Evolutionary conservation across 2,888 invertebrate species (phyloP).

Genomic region (Oxycera nigricornis): DNA sequence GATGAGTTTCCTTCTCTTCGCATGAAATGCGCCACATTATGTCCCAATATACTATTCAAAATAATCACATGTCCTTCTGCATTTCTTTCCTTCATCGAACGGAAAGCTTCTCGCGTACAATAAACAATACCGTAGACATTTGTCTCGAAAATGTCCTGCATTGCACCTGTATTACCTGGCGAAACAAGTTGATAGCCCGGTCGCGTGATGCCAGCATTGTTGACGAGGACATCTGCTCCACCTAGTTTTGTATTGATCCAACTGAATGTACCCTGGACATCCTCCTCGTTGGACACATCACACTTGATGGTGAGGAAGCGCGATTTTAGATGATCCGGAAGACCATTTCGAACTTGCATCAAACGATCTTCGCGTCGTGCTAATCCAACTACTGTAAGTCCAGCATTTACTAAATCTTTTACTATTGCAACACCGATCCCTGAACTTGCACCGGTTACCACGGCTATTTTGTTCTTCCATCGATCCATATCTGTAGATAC

Average conservation of each 20-base stretch:
- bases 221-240: constrained; percentile 66
- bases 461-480: constrained; percentile 68
- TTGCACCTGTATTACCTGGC: constrained; percentile 44
- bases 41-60: constrained; percentile 61
- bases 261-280: constrained; percentile 65
- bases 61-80: constrained; percentile 64
- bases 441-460: constrained; percentile 70
- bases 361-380: constrained; percentile 63
- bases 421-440: constrained; percentile 67
- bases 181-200: neutral
- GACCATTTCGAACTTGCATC: constrained; percentile 50
- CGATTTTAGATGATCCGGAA: constrained; percentile 49
- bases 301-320: constrained; percentile 55
- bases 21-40: constrained; percentile 49
- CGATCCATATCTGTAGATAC: constrained; percentile 19
- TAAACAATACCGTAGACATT: constrained; percentile 62
- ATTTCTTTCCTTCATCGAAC: constrained; percentile 61
- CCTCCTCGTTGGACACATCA: constrained; percentile 65
- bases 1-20: constrained; percentile 46
- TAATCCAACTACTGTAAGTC: constrained; percentile 66
- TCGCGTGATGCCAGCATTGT: constrained; percentile 65
- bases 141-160: constrained; percentile 57
- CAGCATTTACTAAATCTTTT: constrained; percentile 61
- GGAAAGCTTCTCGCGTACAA: constrained; percentile 61
- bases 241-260: constrained; percentile 63